These are phyloP conservation scores for Oxytorus armatus DNA, from an alignment of 2,888 invertebrate genomes.

Conservation along the genomic window DNA sequence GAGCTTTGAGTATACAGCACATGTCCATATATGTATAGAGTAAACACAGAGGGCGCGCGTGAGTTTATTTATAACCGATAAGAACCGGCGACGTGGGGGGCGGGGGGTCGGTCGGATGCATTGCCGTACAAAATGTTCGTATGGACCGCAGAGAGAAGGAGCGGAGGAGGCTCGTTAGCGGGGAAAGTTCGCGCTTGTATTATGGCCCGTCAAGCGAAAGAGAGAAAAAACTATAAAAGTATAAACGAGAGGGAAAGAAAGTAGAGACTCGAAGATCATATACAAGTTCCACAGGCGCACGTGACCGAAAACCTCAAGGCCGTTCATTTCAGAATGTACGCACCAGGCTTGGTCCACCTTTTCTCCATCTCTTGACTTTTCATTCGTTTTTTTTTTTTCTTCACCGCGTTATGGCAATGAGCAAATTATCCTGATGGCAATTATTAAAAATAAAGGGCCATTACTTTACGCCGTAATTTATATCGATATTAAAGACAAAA, in stretches of 20 bases:
- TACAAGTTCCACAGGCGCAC: constrained; percentile 51
- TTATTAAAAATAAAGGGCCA: constrained; percentile 43
- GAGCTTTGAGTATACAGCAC: constrained; percentile 3
- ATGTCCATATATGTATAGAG: constrained; percentile 11
- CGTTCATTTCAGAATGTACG: constrained; percentile 33
- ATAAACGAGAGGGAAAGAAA: constrained; percentile 33
- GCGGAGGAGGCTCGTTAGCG: constrained; percentile 59
- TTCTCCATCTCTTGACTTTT: constrained; percentile 6
- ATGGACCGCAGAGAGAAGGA: constrained; percentile 16
- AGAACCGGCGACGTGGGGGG: constrained; percentile 60
- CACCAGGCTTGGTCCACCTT: background rate
- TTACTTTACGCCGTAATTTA: constrained; percentile 36
- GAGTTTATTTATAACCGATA: constrained; percentile 66
- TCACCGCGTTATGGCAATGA: constrained; percentile 25
- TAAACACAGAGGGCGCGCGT: background rate
- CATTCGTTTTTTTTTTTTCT: constrained; percentile 10
- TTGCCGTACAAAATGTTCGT: constrained; percentile 59
- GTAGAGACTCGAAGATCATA: constrained; percentile 30
- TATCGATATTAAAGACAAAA: constrained; percentile 33
- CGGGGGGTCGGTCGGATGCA: too few species aligned
- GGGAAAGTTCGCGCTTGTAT: constrained; percentile 62
- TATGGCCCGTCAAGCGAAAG: constrained; percentile 55
- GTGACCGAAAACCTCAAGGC: constrained; percentile 65
- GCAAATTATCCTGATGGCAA: constrained; percentile 26
- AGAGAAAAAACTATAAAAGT: constrained; percentile 31